These are phyloP conservation scores for Petrolisthes manimaculis DNA, from an alignment of 2,888 invertebrate genomes.

Conservation along the genomic window DNA sequence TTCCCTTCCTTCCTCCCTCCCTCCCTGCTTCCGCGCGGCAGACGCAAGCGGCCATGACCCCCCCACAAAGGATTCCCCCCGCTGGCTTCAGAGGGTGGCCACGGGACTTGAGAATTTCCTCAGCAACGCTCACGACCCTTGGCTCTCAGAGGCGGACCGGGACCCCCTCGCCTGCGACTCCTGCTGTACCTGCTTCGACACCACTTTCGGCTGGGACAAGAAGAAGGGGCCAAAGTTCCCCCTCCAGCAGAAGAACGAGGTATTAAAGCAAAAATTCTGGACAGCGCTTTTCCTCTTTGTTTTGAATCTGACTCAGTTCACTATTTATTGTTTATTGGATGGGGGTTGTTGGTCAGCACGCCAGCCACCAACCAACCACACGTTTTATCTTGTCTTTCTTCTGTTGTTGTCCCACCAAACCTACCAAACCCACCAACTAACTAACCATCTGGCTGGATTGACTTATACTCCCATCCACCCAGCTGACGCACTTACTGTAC, in stretches of 20 bases:
- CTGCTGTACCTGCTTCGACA: conserved; percentile 60
- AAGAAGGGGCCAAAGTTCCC: conserved; percentile 56
- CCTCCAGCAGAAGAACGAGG: conserved; percentile 56
- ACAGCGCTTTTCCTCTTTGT: conserved; percentile 20
- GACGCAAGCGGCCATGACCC: conserved; percentile 56
- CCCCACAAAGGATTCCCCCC: conserved; percentile 44
- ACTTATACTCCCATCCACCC: conserved; percentile 13
- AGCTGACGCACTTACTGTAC: conserved; percentile 47
- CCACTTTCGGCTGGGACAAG: conserved; percentile 50
- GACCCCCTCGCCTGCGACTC: conserved; percentile 64
- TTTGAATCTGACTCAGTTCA: background rate
- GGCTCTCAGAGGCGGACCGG: conserved; percentile 64
- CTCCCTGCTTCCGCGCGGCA: conserved; percentile 24
- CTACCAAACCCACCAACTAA: background rate
- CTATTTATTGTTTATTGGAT: background rate
- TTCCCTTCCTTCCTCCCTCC: conserved; percentile 4
- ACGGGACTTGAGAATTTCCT: conserved; percentile 64
- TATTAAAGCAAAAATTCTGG: conserved; percentile 33
- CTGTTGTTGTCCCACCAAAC: background rate
- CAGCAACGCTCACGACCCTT: conserved; percentile 66
- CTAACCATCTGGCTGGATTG: too few relatives aligned
- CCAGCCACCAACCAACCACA: background rate
- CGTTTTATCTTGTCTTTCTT: background rate
- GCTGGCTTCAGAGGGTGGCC: conserved; percentile 58
- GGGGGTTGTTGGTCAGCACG: conserved; percentile 52